phyloP scores from a whole-genome alignment of 2,888 invertebrate genomes.

The Lycophotia porphyrea region DNA sequence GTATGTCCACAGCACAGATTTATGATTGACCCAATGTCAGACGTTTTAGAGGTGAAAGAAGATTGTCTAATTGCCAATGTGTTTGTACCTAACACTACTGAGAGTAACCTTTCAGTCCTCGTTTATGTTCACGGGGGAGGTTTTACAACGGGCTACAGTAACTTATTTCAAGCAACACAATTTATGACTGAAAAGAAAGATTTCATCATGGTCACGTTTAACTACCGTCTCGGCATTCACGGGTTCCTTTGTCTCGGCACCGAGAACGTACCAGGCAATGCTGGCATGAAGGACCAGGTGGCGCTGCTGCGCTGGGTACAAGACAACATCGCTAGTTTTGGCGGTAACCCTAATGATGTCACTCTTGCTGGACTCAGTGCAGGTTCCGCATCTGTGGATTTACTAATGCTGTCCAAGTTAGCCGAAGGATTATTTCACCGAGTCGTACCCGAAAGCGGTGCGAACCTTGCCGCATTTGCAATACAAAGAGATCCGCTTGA shows the following conservation, averaged over 20 bases:
- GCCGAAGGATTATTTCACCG: conserved; percentile 29
- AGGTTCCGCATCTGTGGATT: conserved; percentile 28
- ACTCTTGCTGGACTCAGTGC: conserved; percentile 47
- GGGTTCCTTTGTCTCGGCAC: conserved; percentile 75
- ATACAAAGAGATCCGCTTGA: conserved; percentile 39
- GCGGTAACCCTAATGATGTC: conserved; percentile 78
- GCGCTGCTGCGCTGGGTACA: conserved; percentile 73
- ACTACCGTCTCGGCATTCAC: conserved; percentile 72
- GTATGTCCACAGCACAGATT: conserved; percentile 33
- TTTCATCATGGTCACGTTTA: conserved; percentile 62
- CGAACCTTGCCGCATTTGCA: conserved; percentile 34
- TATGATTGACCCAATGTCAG: background rate
- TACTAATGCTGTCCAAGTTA: conserved; percentile 29
- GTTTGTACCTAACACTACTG: conserved; percentile 65
- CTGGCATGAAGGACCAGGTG: conserved; percentile 73
- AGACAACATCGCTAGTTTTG: conserved; percentile 74
- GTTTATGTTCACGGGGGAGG: conserved; percentile 72
- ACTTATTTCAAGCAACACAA: background rate
- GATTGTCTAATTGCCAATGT: conserved; percentile 69
- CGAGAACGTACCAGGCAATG: conserved; percentile 71
- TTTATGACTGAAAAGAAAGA: conserved; percentile 37
- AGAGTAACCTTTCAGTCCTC: conserved; percentile 68
- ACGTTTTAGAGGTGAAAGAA: conserved; percentile 50
- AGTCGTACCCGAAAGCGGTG: conserved; percentile 40
- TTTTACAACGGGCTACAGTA: conserved; percentile 17